A percentile compares a stretch with the other conserved stretches of the same genome.
Conservation (phyloP, 1,140 invertebrate species). For the Ceratitis capitata region DNA sequence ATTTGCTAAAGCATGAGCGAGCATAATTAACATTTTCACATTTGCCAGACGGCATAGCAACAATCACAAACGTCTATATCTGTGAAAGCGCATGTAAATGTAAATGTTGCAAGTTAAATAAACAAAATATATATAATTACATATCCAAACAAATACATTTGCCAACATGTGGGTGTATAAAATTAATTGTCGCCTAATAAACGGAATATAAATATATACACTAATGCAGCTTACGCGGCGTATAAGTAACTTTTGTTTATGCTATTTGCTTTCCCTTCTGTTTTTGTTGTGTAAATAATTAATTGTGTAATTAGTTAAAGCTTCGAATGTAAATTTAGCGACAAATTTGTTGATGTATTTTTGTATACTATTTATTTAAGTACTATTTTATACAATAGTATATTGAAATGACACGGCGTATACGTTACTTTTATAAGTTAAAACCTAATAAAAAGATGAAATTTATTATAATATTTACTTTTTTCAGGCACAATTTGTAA, state of each 20-base stretch:
- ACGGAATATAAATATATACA: neutral
- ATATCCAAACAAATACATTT: neutral
- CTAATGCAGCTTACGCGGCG: neutral
- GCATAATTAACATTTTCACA: conserved; percentile 7
- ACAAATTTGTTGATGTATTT: neutral
- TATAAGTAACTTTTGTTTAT: neutral
- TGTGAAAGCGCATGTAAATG: neutral
- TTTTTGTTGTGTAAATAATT: conserved; percentile 12
- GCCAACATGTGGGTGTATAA: no score
- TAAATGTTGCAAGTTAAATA: neutral
- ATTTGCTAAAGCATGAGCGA: neutral
- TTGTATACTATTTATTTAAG: neutral
- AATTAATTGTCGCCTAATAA: neutral
- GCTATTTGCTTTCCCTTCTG: neutral
- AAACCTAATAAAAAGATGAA: no score
- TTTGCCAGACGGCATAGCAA: neutral
- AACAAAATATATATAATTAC: neutral
- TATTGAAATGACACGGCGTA: neutral
- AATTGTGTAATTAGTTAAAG: neutral
- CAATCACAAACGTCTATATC: neutral
- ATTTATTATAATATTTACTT: no score
- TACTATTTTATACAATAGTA: neutral
- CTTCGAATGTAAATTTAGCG: neutral
- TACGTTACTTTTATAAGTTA: neutral
- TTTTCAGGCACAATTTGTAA: neutral